Evolutionary conservation across 2,113 vertebrate species (phyloP).

Genomic region (Cyprinus carpio): DNA sequence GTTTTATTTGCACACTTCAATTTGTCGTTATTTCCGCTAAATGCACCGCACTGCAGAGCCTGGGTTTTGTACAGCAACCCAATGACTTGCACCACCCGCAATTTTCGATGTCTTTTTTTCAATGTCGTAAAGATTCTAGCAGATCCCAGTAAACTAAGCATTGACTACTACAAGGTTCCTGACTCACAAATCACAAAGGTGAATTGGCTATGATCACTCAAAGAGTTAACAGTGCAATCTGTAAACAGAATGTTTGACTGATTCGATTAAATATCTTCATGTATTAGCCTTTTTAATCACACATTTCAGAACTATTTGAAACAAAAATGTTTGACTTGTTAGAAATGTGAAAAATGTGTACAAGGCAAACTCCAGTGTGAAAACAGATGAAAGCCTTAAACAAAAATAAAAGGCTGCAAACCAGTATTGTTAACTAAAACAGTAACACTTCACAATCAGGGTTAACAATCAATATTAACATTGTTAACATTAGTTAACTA

Average conservation of each 20-base stretch:
- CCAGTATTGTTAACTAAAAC: no score
- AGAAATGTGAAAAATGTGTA: no score
- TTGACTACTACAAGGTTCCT: neutral
- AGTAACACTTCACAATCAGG: no score
- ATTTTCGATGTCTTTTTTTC: neutral
- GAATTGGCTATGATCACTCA: no score
- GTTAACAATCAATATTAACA: no score
- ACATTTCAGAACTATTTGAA: no score
- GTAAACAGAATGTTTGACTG: neutral
- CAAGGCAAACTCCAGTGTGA: no score
- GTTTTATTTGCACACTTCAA: slow-evolving; percentile 47
- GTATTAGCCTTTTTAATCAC: no score
- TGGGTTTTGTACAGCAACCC: neutral
- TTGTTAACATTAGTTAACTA: no score
- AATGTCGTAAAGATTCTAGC: neutral
- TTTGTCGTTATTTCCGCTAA: slow-evolving; percentile 44
- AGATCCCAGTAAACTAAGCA: neutral
- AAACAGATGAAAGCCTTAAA: no score
- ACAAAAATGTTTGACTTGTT: no score
- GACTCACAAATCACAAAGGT: neutral
- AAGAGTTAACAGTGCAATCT: neutral
- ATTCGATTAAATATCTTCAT: neutral
- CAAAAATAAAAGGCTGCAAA: no score
- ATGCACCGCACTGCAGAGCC: slow-evolving; percentile 16
- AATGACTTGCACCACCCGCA: neutral